Base-by-base conservation (phyloP, 2,113 vertebrate species). In the Lophura nycthemera region DNA sequence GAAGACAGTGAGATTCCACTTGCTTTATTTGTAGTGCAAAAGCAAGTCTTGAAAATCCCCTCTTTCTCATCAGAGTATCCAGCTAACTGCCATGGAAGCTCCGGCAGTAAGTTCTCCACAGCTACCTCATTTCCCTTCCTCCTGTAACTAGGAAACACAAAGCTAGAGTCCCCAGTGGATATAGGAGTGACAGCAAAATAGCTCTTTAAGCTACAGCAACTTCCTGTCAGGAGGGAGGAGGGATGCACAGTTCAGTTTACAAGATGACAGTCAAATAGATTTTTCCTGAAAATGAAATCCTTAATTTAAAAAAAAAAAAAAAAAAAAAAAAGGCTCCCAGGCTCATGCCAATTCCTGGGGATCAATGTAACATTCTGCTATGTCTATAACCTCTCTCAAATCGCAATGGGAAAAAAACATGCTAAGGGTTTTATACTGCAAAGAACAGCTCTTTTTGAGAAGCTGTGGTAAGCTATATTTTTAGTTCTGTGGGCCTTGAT, bases 121-220 rank as follows among this genome's bases (percentile, higher is more conserved):
- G 72, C 67, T 8, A n/a, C 27, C 83, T 77, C 57, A 87, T 89
- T 88, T 66, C 56, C 61, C 22, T 80, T 83, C 57, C 72, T 83
- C 50, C 69, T 60, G 56, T 88, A 94, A 73, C 91, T 88, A 88
- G 82, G 89, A 95, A 78, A 89, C 89, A 76, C 50, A 85, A 85
- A 69, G 48, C 5, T 5, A 76, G 15, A 70, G 67, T 38, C 47
- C 59, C 84, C 1, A 0, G 25, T 72, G 89, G 50, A 83, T 9
- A 66, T 71, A 82, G 38, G 17, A 82, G 65, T 50, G 86, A 84
- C 80, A 96, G 83, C 17, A 83, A 75, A 91, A 69, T 36, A 93
- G 54, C 15, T 92, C 70, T 92, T 82, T 40, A 92, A 87, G n/a
- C 54, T 82, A 73, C n/a, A 82, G 78, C 47, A 91, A 65, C 63